Evolutionary conservation across 2,113 vertebrate genomes (phyloP), one percentile per base, ranked within the genome.

Genomic region (Pica pica): DNA sequence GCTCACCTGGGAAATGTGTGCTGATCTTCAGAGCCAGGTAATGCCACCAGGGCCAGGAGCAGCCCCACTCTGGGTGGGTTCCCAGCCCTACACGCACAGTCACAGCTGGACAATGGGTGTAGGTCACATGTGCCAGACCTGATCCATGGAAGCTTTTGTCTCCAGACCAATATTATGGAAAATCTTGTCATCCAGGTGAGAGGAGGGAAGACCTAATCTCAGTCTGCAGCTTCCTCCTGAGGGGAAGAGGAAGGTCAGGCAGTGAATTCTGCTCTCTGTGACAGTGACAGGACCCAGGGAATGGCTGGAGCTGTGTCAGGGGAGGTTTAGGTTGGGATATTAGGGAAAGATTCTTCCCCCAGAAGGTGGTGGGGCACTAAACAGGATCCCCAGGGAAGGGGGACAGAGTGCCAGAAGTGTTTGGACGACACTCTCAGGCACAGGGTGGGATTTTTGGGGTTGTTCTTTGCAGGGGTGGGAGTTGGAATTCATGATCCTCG

Each of bases 111-210:
- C 19, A 44, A 16, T 26, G 7, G 10, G 4, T 20, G 17, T 7
- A 37, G 47, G 14, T 14, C n/a, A 44, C 19, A 6, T 2, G 1
- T 11, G 11, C n/a, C 53, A 69, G 18, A 23, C 10, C 6, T 44
- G 11, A 46, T 2, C 15, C 0, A 0, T 15, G 33, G n/a, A 57
- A 82, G 56, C 1, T 2, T 8, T 71, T 46, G 15, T 60, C 26
- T 81, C 35, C 42, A 69, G 44, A 27, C 6, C 27, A 69, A 8
- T 20, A 23, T 12, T 1, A 1, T 26, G n/a, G 37, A 56, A 77
- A 75, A 6, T 42, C 6, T 79, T 16, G 2, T 55, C 18, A 12
- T n/a, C 16, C 33, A 30, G 10, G 10, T 5, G 46, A 59, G 52
- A 57, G 24, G 35, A 56, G 57, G 35, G 37, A 28, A 52, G 33